Conservation (phyloP, 2,888 invertebrate species). For the Muschampia plurimacula region DNA sequence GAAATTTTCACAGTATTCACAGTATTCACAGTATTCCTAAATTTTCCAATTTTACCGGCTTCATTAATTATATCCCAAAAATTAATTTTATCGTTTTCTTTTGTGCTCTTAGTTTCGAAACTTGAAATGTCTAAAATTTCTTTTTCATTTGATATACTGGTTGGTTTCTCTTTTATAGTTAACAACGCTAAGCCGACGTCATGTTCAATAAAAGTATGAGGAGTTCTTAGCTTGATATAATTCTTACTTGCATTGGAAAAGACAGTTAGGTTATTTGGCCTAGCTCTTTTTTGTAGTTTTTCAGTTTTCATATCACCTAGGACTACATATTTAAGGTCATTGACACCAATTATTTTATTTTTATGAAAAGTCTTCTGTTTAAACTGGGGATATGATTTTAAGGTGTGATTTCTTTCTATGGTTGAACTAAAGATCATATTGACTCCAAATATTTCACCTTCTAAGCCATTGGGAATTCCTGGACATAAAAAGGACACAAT, state of each 20-base stretch:
- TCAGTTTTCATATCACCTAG: conserved; percentile 64
- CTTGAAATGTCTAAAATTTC: conserved; percentile 54
- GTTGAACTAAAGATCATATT: conserved; percentile 87
- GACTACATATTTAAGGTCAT: conserved; percentile 61
- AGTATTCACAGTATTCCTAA: conserved; percentile 48
- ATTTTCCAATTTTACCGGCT: conserved; percentile 51
- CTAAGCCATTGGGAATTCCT: conserved; percentile 88
- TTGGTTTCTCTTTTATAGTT: conserved; percentile 43
- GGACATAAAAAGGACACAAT: conserved; percentile 44
- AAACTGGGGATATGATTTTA: conserved; percentile 58
- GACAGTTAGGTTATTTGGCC: conserved; percentile 34
- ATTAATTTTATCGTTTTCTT: conserved; percentile 50
- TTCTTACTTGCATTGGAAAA: conserved; percentile 49
- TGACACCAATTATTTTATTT: conserved; percentile 61
- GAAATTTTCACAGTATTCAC: no score
- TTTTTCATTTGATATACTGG: conserved; percentile 51
- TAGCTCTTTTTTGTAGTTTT: conserved; percentile 35
- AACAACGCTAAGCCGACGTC: conserved; percentile 53
- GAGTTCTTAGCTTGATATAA: conserved; percentile 56
- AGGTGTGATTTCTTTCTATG: conserved; percentile 73
- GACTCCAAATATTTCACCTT: conserved; percentile 89
- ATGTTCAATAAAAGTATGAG: conserved; percentile 58
- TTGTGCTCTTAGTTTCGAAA: conserved; percentile 41
- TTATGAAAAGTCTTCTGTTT: conserved; percentile 61
- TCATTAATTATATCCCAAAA: conserved; percentile 61